phyloP scores from a whole-genome alignment of 2,113 vertebrate genomes.

The Trogon surrucura region DNA sequence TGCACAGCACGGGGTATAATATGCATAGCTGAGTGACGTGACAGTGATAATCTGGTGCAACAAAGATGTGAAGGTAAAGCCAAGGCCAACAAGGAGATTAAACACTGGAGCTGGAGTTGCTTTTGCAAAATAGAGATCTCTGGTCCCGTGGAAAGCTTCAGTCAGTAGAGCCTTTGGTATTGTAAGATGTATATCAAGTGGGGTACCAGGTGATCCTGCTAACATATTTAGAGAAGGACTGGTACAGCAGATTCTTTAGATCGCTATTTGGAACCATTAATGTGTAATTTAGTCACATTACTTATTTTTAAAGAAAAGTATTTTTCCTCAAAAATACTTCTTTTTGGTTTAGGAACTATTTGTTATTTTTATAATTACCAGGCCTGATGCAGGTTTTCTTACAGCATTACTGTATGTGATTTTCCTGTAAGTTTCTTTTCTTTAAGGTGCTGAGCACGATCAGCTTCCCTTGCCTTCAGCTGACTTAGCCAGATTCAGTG shows the following conservation, averaged over 20 bases:
- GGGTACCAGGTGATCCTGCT: neutral
- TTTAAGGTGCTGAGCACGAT: neutral
- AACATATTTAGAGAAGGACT: neutral
- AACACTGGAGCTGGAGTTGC: neutral
- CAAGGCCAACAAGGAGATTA: neutral
- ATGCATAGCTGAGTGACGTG: neutral
- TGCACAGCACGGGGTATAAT: neutral
- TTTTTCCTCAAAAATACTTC: neutral
- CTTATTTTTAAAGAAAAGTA: neutral
- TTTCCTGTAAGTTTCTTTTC: neutral
- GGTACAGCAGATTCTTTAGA: neutral
- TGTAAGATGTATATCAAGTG: neutral
- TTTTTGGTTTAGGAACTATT: neutral
- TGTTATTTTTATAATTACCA: neutral
- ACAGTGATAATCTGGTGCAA: neutral
- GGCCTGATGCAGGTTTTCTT: neutral
- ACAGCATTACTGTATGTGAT: neutral
- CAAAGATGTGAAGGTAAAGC: neutral
- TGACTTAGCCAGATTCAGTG: neutral
- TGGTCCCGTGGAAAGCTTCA: neutral
- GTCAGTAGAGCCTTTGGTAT: neutral
- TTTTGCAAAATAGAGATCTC: neutral
- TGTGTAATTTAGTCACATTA: neutral
- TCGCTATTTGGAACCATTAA: neutral
- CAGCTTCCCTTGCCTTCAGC: neutral